Base-by-base conservation (phyloP, 2,113 vertebrate species). In the Triplophysa siluroides region DNA sequence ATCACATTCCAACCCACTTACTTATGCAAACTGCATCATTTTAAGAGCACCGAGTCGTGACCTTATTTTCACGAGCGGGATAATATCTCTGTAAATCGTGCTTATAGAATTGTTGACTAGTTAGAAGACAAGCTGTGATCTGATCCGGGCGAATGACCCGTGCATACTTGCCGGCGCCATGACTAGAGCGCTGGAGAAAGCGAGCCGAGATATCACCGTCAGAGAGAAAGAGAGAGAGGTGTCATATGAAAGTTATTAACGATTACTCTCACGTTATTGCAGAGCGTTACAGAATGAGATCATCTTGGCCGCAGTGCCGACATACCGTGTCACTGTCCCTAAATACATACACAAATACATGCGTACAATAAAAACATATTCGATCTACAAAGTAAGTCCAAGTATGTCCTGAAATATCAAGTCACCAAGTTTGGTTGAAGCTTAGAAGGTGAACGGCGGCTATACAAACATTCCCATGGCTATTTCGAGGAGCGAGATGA, bases 231-330 rank as follows among this genome's bases (percentile, higher is more conserved):
- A 83, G 26, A 29, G 78, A 79, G 71, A 78, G 54, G 75, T 75
- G 77, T 85, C 66, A 80, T 75, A 43, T 79, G n/a, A 56, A 23
- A 54, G 87, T 84, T 90, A 91, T 89, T 88, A 87, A 90, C 88
- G 90, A 83, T 84, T 65, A 68, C 72, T 4, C 81, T 21, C 81
- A 83, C 87, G 43, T 85, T 85, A 58, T 8, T 58, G n/a, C 54
- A 21, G 4, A 58, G 54, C 7, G 54, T n/a, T n/a, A 85, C 45
- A 16, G 63, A 68, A 60, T 79, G 78, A 79, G 78, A 29, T 79
- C 58, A 79, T 79, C 54, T 52, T 54, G 21, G 64, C 16, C 38
- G 13, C 52, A 14, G n/a, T 16, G 29, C 52, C 64, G 61, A 45
- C 18, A 16, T 54, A 38, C 16, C 4, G 10, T 9, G 13, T 29